Percentiles rank a stretch among this genome's conserved stretches.
These are phyloP conservation scores for Peromyscus maniculatus DNA, from an alignment of 2,113 vertebrate genomes.

Conservation along the genomic window DNA sequence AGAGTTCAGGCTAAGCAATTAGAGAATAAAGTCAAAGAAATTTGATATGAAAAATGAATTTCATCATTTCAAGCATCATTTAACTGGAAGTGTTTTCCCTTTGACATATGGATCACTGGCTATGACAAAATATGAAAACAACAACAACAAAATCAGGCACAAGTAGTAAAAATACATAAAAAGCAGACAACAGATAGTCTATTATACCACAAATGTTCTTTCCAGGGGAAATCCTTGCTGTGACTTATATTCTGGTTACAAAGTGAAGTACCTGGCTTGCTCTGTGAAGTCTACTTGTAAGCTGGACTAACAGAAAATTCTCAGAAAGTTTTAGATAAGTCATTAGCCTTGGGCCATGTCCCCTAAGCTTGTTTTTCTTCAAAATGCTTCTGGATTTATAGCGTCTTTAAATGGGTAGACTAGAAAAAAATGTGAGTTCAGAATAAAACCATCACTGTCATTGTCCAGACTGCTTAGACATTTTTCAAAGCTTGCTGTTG, in stretches of 20 bases:
- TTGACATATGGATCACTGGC: not conserved
- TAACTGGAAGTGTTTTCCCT: not conserved
- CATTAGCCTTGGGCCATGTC: not conserved
- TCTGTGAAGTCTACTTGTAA: not conserved
- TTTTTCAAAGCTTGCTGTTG: not conserved
- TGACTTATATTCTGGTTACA: not conserved
- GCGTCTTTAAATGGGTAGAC: slow-evolving; percentile 3
- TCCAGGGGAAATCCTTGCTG: not conserved
- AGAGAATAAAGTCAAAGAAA: not conserved
- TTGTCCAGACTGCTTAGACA: not conserved
- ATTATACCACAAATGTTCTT: not conserved
- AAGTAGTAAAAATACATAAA: not conserved
- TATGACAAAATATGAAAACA: not conserved
- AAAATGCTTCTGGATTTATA: not conserved
- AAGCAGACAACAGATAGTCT: not conserved
- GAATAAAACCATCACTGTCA: not conserved
- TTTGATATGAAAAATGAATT: not conserved
- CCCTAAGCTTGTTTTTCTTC: not conserved
- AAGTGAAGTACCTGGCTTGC: not conserved
- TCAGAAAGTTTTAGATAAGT: not conserved
- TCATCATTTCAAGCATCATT: not conserved
- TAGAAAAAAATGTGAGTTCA: not conserved
- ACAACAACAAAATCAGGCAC: not conserved
- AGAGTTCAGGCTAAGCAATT: not conserved
- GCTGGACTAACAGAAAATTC: not conserved